A percentile compares a stretch with the other conserved stretches of the same genome.
Conservation (phyloP, 2,113 vertebrate genomes). For the Brachypodius melanocephalos region DNA sequence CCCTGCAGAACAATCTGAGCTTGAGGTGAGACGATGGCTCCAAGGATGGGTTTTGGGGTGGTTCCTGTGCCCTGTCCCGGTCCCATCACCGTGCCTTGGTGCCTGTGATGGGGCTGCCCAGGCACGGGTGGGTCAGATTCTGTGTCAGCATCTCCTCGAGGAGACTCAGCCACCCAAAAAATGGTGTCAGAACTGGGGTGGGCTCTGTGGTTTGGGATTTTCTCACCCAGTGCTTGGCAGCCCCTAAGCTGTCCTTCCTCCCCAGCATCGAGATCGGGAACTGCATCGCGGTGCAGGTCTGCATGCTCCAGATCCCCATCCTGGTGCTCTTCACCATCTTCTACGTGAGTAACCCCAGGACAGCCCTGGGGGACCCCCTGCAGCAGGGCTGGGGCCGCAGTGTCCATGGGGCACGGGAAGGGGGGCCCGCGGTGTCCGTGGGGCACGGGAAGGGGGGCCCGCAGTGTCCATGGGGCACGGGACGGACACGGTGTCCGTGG, state of each 20-base stretch:
- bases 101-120: background rate
- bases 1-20: conserved; percentile 89
- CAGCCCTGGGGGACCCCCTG: background rate
- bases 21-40: conserved; percentile 71
- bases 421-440: rapidly evolving
- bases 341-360: conserved; percentile 76
- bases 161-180: background rate
- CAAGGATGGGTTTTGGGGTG: background rate
- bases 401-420: rapidly evolving
- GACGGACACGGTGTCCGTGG: rapidly evolving
- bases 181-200: background rate
- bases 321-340: conserved; percentile 87
- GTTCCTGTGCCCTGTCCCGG: background rate
- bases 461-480: rapidly evolving
- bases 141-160: background rate
- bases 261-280: conserved; percentile 88
- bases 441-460: background rate
- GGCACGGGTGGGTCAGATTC: background rate
- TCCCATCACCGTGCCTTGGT: background rate
- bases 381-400: rapidly evolving
- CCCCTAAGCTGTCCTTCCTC: background rate
- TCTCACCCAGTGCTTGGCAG: background rate
- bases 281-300: conserved; percentile 88
- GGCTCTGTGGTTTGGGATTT: background rate
- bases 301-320: conserved; percentile 91